Evolutionary conservation across 2,888 invertebrate species (phyloP).

Genomic region (Blomia tropicalis): DNA sequence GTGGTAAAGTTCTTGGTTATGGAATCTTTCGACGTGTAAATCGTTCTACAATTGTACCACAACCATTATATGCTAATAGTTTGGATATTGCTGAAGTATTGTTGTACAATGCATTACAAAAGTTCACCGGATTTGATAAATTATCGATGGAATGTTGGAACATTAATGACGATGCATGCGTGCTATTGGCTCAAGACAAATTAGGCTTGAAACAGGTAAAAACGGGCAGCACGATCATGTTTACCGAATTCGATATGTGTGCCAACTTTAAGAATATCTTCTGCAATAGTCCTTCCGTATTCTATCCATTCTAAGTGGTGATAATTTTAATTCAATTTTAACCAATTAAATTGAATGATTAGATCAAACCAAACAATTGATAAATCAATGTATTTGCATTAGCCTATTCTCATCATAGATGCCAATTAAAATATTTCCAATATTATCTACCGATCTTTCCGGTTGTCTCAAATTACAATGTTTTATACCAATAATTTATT

Average conservation of each 20-base stretch:
- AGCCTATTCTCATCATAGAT: not conserved
- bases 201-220: constrained; percentile 6
- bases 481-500: not conserved
- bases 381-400: not conserved
- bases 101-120: constrained; percentile 19
- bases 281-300: constrained; percentile 19
- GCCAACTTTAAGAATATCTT: constrained; percentile 22
- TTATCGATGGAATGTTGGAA: constrained; percentile 21
- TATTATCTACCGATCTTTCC: no score
- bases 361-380: not conserved
- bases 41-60: constrained; percentile 19
- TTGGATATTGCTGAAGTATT: constrained; percentile 24
- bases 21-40: constrained; percentile 20
- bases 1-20: constrained; percentile 17
- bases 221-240: constrained; percentile 18
- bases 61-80: constrained; percentile 21
- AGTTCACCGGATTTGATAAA: constrained; percentile 20
- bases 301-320: constrained; percentile 17
- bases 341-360: not conserved
- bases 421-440: no score
- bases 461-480: no score
- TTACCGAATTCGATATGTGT: constrained; percentile 16
- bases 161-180: constrained; percentile 14
- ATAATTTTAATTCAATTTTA: not conserved
- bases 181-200: constrained; percentile 5